Conservation (phyloP, 2,888 invertebrate species). For the Harpalus rubripes region DNA sequence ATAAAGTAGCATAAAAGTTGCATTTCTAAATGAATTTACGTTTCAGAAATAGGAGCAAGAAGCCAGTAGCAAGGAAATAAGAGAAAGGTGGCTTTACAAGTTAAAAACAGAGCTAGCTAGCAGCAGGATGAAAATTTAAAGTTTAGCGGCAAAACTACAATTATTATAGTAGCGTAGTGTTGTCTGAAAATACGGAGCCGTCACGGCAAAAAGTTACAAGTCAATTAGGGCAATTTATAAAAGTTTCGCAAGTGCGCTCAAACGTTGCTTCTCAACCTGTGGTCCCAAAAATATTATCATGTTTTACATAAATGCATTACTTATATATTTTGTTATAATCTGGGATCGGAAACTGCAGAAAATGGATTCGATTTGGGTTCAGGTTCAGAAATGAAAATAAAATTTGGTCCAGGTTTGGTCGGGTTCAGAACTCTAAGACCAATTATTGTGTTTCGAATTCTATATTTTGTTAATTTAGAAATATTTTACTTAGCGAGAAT, state of each 20-base stretch:
- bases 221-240: conserved; percentile 66
- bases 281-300: too few species aligned
- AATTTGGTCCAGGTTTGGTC: too few species aligned
- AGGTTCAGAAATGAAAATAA: too few species aligned
- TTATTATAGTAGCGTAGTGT: conserved; percentile 45
- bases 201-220: conserved; percentile 65
- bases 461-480: too few species aligned
- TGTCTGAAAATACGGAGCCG: conserved; percentile 44
- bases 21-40: conserved; percentile 14
- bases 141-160: conserved; percentile 45
- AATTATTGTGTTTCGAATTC: too few species aligned
- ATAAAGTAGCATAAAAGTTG: conserved; percentile 30
- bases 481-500: too few species aligned
- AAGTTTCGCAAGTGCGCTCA: conserved; percentile 60
- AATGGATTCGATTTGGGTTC: too few species aligned
- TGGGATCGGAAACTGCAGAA: too few species aligned
- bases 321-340: too few species aligned
- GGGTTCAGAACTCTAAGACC: too few species aligned
- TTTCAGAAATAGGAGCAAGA: background rate
- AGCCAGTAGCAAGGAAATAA: background rate
- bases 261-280: too few species aligned
- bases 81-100: background rate
- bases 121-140: conserved; percentile 44
- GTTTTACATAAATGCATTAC: too few species aligned
- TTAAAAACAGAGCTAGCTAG: conserved; percentile 5